Conservation (phyloP, 2,888 invertebrate species). For the Uropetala carovei region DNA sequence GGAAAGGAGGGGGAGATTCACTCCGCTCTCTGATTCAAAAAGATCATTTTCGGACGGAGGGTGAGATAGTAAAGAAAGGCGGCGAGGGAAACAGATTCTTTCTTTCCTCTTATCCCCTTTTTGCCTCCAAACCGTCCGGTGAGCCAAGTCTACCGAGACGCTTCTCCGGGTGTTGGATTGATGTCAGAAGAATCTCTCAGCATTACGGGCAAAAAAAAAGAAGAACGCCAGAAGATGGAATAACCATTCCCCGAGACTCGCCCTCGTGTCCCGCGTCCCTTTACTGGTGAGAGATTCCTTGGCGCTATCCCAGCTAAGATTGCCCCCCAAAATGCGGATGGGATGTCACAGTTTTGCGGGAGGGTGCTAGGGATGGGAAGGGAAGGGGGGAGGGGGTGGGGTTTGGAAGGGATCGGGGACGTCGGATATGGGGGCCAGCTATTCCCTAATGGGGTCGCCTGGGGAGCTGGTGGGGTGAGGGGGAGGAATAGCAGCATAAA, state of each 20-base stretch:
- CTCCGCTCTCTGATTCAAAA: neutral
- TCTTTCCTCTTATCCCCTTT: neutral
- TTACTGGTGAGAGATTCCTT: neutral
- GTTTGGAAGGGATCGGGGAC: neutral
- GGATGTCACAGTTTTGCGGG: neutral
- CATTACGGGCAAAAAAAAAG: neutral
- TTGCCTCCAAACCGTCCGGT: neutral
- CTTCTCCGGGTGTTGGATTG: neutral
- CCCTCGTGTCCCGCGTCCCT: neutral
- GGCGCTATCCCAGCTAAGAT: neutral
- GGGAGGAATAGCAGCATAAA: neutral
- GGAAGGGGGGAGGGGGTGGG: neutral
- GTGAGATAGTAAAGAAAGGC: neutral
- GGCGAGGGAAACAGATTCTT: neutral
- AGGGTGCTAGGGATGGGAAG: neutral
- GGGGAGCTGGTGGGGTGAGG: neutral
- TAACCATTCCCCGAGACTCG: neutral
- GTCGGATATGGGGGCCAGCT: neutral
- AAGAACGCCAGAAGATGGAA: neutral
- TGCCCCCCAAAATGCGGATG: neutral
- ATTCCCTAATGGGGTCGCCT: neutral
- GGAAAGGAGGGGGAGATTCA: too few relatives aligned
- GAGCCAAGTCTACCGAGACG: neutral
- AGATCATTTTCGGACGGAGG: slow-evolving; percentile 14
- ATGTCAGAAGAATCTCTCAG: neutral